These are phyloP conservation scores for Bathynomus jamesi DNA, from an alignment of 1,140 invertebrate genomes.

Conservation along the genomic window DNA sequence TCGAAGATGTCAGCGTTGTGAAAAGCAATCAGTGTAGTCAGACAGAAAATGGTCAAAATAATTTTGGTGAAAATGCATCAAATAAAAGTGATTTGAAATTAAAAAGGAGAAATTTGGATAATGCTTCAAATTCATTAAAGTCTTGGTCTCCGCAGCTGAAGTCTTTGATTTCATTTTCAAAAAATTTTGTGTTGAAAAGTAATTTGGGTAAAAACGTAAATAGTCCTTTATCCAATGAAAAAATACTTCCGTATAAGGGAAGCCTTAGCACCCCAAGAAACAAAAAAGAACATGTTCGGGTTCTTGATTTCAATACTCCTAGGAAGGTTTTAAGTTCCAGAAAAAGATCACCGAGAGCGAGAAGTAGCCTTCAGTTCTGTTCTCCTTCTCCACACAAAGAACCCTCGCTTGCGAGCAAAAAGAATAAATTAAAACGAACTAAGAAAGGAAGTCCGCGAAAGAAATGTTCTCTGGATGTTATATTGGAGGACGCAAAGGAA, in stretches of 20 bases:
- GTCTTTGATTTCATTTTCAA: not conserved
- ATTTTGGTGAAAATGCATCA: not conserved
- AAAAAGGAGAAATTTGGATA: not conserved
- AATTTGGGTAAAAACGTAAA: not conserved
- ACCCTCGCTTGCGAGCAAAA: too few species aligned
- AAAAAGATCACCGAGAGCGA: not conserved
- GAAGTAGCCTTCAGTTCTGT: not conserved
- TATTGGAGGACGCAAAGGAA: too few species aligned
- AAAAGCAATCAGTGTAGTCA: too few species aligned
- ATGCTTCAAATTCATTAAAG: not conserved
- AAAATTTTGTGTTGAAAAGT: not conserved
- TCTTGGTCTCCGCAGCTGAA: not conserved
- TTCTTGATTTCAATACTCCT: not conserved
- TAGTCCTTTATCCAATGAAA: not conserved
- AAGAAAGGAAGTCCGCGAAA: too few species aligned
- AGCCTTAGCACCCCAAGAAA: not conserved
- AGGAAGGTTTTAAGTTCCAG: not conserved
- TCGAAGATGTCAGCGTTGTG: too few species aligned
- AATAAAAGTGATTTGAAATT: too few species aligned
- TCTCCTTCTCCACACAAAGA: not conserved
- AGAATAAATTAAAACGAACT: too few species aligned
- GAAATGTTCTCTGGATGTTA: too few species aligned
- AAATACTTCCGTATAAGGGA: not conserved
- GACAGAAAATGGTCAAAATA: not conserved
- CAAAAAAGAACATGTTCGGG: not conserved